Evolutionary conservation across 2,888 invertebrate species (phyloP), one percentile per base, ranked within the genome.

Genomic region (Apodemia hepburni): DNA sequence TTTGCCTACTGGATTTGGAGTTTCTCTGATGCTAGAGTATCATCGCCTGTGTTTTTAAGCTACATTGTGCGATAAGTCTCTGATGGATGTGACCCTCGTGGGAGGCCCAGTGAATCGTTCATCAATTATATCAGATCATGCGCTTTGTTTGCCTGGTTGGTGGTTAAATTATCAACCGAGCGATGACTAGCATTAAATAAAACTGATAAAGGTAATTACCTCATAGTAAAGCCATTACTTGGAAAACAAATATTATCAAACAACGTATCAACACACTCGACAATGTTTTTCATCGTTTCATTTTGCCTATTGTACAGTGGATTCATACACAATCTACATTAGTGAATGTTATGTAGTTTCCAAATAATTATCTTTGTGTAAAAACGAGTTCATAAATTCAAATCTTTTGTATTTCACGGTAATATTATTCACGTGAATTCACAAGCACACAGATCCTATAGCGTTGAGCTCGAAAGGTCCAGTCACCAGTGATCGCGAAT

Each of bases 401-500:
- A n/a, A n/a, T 45, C 45, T 45, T 45, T 45, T n/a, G 45, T n/a
- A 8, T 45, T 45, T n/a, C 45, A 45, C n/a, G 45, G n/a, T n/a
- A 45, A 45, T 45, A 45, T 45, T 45, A 45, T 45, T 45, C 45
- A 45, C 45, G n/a, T 6, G 45, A 45, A 45, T 45, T 45, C n/a
- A 45, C 45, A 45, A 45, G n/a, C n/a, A 45, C n/a, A n/a, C 45
- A 45, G 45, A 45, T 45, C n/a, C 45, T n/a, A 45, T 15, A 45
- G 27, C 27, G 22, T 54, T 54, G 51, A 54, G 27, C 54, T 27
- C 27, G 27, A 57, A 57, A 57, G 54, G 54, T 57, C 54, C 54
- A 57, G 27, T 47, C 54, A 27, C 51, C 57, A 64, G 66, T 64
- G n/a, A 27, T 49, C 42, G 66, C 58, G 61, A 38, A 63, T 59